These are phyloP conservation scores for Macaca mulatta DNA, from an alignment of 2,113 vertebrate genomes.

Conservation along the genomic window DNA sequence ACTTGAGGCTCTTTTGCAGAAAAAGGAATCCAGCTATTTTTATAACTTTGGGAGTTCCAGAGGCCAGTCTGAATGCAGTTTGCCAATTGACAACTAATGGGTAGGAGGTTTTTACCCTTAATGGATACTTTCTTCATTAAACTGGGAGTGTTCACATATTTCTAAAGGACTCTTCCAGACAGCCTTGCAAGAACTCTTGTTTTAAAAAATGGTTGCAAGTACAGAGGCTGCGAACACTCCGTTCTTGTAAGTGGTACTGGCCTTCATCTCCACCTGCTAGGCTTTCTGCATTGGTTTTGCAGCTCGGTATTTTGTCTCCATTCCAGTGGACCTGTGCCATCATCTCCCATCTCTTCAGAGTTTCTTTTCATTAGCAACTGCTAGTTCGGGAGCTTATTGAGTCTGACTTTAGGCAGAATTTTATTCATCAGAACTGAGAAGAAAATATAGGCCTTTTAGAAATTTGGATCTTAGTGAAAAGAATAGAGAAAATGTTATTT, in stretches of 20 bases:
- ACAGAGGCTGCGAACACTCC: background rate
- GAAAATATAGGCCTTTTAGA: background rate
- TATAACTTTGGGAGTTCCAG: background rate
- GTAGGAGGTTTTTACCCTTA: background rate
- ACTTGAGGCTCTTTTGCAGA: background rate
- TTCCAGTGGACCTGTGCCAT: background rate
- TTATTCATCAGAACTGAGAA: background rate
- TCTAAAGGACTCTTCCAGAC: background rate
- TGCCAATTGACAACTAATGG: background rate
- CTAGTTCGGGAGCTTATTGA: background rate
- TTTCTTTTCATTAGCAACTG: background rate
- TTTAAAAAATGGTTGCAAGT: background rate
- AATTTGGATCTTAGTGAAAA: constrained; percentile 26
- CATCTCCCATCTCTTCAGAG: background rate
- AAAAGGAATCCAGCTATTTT: background rate
- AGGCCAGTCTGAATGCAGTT: background rate
- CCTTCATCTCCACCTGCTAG: background rate
- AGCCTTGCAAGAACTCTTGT: background rate
- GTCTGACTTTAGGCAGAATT: constrained; percentile 3
- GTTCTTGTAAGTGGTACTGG: background rate
- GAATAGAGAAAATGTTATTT: background rate
- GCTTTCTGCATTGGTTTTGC: background rate
- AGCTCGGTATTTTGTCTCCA: background rate
- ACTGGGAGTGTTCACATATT: background rate
- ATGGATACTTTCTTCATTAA: background rate